Percentiles rank a stretch among this genome's conserved stretches.
phyloP scores from a whole-genome alignment of 2,113 vertebrate genomes.

The Hydrolagus affinis region DNA sequence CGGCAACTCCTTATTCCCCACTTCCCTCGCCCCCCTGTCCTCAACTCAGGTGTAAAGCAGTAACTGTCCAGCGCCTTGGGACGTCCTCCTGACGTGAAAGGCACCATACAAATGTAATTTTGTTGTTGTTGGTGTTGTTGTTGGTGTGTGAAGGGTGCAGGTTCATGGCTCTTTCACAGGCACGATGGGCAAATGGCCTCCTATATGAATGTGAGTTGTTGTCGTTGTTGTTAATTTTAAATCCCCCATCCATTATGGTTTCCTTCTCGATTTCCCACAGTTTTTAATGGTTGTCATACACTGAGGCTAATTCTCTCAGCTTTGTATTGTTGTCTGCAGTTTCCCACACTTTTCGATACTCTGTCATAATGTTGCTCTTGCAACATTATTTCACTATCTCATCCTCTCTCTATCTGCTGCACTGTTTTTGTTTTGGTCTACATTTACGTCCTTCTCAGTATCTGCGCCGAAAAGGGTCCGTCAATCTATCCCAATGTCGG shows the following conservation, averaged over 20 bases:
- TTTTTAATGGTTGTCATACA: not conserved
- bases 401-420: not conserved
- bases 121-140: too few species aligned
- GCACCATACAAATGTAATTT: too few species aligned
- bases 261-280: constrained; percentile 17
- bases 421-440: not conserved
- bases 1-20: too few species aligned
- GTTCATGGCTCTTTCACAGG: too few species aligned
- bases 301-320: not conserved
- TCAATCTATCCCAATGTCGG: not conserved
- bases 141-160: too few species aligned
- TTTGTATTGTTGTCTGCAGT: not conserved
- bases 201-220: too few species aligned
- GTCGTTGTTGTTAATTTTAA: not conserved
- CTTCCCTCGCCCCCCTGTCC: too few species aligned
- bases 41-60: too few species aligned
- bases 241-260: not conserved
- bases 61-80: too few species aligned
- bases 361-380: not conserved
- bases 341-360: not conserved
- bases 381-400: not conserved
- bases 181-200: too few species aligned
- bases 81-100: too few species aligned
- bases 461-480: not conserved
- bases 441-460: not conserved